Percentiles rank a stretch among this genome's conserved stretches.
Conservation (phyloP, 23 tunicate genomes). For the Halocynthia aurantium region DNA sequence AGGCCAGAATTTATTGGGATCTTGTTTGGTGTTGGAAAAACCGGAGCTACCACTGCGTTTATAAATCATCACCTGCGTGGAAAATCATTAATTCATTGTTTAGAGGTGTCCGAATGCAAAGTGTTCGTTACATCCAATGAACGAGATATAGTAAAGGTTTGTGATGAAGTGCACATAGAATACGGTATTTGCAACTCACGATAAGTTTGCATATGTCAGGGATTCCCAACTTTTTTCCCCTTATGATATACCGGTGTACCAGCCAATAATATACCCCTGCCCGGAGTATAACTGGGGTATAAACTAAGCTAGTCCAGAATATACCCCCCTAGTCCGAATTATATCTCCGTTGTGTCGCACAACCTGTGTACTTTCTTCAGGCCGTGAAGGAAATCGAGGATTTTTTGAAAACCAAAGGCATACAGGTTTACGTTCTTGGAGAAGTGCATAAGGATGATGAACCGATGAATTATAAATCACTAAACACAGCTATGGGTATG, state of each 20-base stretch:
- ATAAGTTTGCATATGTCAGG: no score
- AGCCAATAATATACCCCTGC: no score
- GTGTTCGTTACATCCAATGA: constrained; percentile 51
- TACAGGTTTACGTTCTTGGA: constrained; percentile 13
- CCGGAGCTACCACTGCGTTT: constrained; percentile 57
- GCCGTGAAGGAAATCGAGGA: constrained; percentile 14
- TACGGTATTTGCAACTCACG: no score
- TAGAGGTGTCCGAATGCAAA: constrained; percentile 61
- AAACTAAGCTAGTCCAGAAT: no score
- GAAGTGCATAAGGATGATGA: background rate
- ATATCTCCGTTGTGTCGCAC: no score
- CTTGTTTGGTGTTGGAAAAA: constrained; percentile 43
- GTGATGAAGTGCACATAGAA: background rate
- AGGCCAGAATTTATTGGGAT: constrained; percentile 69
- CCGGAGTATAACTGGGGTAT: no score
- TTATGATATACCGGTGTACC: no score
- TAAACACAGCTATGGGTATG: background rate
- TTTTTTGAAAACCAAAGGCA: background rate
- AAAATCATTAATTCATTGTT: constrained; percentile 78
- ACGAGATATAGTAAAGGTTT: constrained; percentile 26
- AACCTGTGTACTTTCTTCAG: no score
- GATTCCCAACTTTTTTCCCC: no score
- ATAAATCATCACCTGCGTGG: constrained; percentile 52
- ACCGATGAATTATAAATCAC: background rate
- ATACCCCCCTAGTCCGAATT: no score